Evolutionary conservation across 2,888 invertebrate genomes (phyloP).

Genomic region (Lepidonotus clava): DNA sequence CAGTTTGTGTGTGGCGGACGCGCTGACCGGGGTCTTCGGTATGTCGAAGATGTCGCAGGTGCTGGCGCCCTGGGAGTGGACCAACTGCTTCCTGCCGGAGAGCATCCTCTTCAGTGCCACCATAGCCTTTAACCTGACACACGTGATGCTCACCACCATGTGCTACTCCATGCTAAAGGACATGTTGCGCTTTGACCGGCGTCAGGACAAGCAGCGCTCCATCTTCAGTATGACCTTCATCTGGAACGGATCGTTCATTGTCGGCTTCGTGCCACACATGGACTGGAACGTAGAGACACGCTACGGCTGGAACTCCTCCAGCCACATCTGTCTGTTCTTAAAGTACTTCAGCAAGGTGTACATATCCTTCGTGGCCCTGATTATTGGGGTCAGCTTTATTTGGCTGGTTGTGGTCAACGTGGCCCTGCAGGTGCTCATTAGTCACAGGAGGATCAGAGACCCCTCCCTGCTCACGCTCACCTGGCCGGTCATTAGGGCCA

Average conservation of each 20-base stretch:
- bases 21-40: conserved; percentile 71
- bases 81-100: conserved; percentile 75
- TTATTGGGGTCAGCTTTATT: not conserved
- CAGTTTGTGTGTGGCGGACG: conserved; percentile 71
- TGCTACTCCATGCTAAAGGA: conserved; percentile 68
- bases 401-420: conserved; percentile 8
- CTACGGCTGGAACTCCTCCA: conserved; percentile 19
- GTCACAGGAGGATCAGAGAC: not conserved
- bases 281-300: conserved; percentile 66
- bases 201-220: conserved; percentile 71
- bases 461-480: not conserved
- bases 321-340: conserved; percentile 36
- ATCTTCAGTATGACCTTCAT: conserved; percentile 71
- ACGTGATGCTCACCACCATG: conserved; percentile 71
- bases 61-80: conserved; percentile 51
- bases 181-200: conserved; percentile 65
- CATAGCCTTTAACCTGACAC: conserved; percentile 68
- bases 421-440: conserved; percentile 1
- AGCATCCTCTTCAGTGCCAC: conserved; percentile 72
- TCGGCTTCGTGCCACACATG: conserved; percentile 75
- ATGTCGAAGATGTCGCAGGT: conserved; percentile 70
- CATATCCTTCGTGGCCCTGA: not conserved
- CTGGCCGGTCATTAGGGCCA: conserved; percentile 42
- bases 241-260: conserved; percentile 74
- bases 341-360: conserved; percentile 43